A percentile compares a stretch with the other conserved stretches of the same genome.
Conservation (phyloP, 2,888 invertebrate species). For the Osmoderma eremita region DNA sequence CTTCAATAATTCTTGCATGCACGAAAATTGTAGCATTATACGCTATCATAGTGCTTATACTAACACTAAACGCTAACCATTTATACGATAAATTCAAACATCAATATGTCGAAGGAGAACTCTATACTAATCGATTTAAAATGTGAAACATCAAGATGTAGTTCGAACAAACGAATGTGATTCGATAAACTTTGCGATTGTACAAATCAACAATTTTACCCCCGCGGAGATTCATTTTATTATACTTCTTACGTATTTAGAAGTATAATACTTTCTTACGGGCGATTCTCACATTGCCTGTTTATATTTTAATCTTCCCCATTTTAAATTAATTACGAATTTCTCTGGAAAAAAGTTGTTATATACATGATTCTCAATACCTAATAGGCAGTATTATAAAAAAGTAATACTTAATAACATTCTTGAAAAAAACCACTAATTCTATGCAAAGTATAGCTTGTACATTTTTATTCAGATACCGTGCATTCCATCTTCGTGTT, state of each 20-base stretch:
- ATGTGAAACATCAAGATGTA: background rate
- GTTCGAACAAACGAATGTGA: constrained; percentile 1
- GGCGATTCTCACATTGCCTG: no score
- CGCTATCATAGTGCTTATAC: constrained; percentile 54
- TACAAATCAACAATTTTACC: background rate
- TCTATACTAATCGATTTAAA: constrained; percentile 8
- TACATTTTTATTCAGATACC: constrained; percentile 60
- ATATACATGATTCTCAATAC: constrained; percentile 31
- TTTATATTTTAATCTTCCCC: background rate
- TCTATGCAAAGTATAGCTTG: constrained; percentile 94
- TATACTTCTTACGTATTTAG: background rate
- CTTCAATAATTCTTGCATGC: constrained; percentile 45
- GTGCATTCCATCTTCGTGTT: constrained; percentile 48
- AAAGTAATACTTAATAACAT: constrained; percentile 45
- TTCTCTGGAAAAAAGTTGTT: constrained; percentile 26
- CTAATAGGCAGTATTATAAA: constrained; percentile 24
- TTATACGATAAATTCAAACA: constrained; percentile 40
- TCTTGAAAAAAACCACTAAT: constrained; percentile 86
- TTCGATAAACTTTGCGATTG: constrained; percentile 7
- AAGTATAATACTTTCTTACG: background rate
- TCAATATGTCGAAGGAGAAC: constrained; percentile 19
- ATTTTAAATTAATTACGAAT: constrained; percentile 10
- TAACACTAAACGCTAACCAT: constrained; percentile 50
- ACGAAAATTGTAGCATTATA: constrained; percentile 51
- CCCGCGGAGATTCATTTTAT: background rate